Percentiles rank a stretch among this genome's conserved stretches.
Evolutionary conservation across 2,797 vertebrate species (phyloP).

Genomic region (Eulemur coronatus): DNA sequence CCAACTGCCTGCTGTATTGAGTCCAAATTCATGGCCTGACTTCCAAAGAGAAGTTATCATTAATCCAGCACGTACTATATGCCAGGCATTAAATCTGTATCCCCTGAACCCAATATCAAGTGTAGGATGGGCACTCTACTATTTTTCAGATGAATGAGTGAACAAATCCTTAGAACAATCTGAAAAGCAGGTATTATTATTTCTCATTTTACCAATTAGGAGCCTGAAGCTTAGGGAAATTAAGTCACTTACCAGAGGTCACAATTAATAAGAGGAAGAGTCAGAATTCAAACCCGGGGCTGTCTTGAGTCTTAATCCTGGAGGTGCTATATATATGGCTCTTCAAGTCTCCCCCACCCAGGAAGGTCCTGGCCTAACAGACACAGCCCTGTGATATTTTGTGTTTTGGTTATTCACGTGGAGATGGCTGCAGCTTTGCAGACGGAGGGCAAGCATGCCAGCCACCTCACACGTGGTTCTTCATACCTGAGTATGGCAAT

Average conservation of each 20-base stretch:
- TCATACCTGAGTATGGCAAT: background rate
- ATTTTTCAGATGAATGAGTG: background rate
- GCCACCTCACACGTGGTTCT: background rate
- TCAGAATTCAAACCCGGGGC: background rate
- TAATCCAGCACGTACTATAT: background rate
- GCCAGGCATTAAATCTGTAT: background rate
- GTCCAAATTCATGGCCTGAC: background rate
- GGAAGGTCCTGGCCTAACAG: background rate
- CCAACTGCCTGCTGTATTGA: background rate
- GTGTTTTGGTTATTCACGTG: background rate
- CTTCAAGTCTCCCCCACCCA: background rate
- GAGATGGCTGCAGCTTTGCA: background rate
- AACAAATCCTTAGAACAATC: background rate
- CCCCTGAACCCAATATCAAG: background rate
- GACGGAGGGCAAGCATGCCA: background rate
- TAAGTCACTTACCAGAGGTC: background rate
- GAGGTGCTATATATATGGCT: background rate
- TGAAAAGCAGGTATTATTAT: background rate
- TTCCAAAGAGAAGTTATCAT: constrained; percentile 33
- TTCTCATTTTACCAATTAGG: background rate
- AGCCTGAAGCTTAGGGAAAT: background rate
- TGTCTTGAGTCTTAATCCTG: constrained; percentile 3
- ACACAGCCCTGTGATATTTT: background rate
- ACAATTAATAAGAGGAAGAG: background rate
- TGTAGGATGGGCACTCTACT: background rate